Base-by-base conservation (phyloP, 2,113 vertebrate species). In the Hippocampus barbouri region DNA sequence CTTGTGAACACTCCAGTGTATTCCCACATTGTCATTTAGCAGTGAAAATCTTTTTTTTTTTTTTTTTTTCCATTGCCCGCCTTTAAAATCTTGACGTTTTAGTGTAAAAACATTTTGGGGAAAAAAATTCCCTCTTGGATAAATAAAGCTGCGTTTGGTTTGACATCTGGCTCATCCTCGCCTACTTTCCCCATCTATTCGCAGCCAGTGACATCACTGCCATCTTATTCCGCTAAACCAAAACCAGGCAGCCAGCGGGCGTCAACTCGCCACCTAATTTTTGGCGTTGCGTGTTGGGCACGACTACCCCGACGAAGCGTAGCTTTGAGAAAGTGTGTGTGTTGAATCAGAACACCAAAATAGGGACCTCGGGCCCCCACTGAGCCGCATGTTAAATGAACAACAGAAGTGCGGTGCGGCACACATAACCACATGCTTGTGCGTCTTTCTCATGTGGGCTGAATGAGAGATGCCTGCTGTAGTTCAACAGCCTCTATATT, bases 171-270 rank as follows among this genome's bases (percentile, higher is more conserved):
- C 72, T 40, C 56, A n/a, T 76, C 63, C 60, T 69, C 21, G 64
- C 79, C 75, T 69, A 75, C 68, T 74, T 79, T 70, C 60, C 68
- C 69, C 43, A 16, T 85, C 79, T 90, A 86, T 85, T 86, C 74
- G 75, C 80, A 83, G 84, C 54, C 7, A 0, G 56, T 86, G 79
- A 68, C 75, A 79, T 88, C 81, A 82, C 78, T 65, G 57, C 68
- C 78, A 79, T 69, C 80, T 69, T 72, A 76, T 86, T 76, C 81
- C 77, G 71, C 70, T 66, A 71, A 71, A 77, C 73, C 40, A 66
- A 66, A 45, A 47, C 70, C 30, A 73, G 75, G 20, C 74, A 74
- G 66, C 80, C 79, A 83, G 74, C 74, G 82, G 86, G 80, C 85
- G 83, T 70, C 64, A 76, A 63, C 77, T 80, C 47, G 20, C 78